phyloP scores from a whole-genome alignment of 2,888 invertebrate species.

The Lordiphosa fenestrarum region DNA sequence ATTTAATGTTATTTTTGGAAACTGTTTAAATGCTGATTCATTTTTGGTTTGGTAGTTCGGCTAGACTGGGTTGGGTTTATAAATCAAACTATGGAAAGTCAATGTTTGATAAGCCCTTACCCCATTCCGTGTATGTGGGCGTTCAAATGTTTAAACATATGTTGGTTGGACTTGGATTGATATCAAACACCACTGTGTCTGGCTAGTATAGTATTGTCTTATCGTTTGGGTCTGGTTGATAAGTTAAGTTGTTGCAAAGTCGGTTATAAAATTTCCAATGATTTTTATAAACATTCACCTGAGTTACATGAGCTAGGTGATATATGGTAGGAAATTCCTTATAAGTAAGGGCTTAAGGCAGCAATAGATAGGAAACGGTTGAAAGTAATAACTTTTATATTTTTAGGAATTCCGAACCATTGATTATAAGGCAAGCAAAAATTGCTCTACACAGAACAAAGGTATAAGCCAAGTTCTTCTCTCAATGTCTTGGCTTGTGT shows the following conservation, averaged over 20 bases:
- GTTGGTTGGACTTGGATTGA: slow-evolving; percentile 4
- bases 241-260: slow-evolving; percentile 1
- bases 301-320: slow-evolving; percentile 20
- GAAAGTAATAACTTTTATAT: too few species aligned
- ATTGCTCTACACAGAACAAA: too few species aligned
- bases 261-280: slow-evolving; percentile 9
- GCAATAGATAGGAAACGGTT: too few species aligned
- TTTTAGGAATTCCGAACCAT: too few species aligned
- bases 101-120: slow-evolving; percentile 50
- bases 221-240: neutral
- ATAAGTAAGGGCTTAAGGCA: neutral
- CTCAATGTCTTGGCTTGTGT: too few species aligned
- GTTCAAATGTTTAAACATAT: slow-evolving; percentile 19
- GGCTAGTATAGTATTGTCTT: too few species aligned
- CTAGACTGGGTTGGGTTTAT: slow-evolving; percentile 37
- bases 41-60: slow-evolving; percentile 30
- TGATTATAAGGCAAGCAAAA: too few species aligned
- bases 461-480: too few species aligned
- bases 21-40: slow-evolving; percentile 23
- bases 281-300: slow-evolving; percentile 11
- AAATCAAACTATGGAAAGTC: slow-evolving; percentile 39
- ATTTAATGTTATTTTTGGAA: slow-evolving; percentile 6
- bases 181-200: too few species aligned
- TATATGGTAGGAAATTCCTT: neutral
- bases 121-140: neutral